These are phyloP conservation scores for Dicyrtoma fusca DNA, from an alignment of 2,888 invertebrate genomes.

Conservation along the genomic window DNA sequence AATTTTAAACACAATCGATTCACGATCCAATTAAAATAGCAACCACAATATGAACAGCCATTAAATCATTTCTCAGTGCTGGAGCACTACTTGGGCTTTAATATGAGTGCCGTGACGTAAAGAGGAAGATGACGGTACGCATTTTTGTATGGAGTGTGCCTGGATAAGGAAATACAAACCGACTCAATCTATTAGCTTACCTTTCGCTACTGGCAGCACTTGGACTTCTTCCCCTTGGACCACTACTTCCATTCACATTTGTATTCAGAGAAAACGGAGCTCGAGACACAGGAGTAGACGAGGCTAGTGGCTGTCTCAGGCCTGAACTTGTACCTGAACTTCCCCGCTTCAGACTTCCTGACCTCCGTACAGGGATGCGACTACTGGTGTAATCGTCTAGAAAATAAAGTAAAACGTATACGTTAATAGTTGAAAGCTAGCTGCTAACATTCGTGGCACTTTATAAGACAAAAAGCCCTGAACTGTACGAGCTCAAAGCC, in stretches of 20 bases:
- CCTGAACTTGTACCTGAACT: slow-evolving; percentile 40
- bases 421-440: no score
- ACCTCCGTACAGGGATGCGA: slow-evolving; percentile 53
- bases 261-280: slow-evolving; percentile 52
- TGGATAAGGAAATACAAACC: background rate
- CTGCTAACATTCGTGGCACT: background rate
- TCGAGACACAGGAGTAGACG: slow-evolving; percentile 50
- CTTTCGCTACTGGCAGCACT: slow-evolving; percentile 50
- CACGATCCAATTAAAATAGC: no score
- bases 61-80: no score
- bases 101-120: background rate
- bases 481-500: background rate
- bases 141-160: no score
- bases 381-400: slow-evolving; percentile 32
- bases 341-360: slow-evolving; percentile 52
- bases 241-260: slow-evolving; percentile 46
- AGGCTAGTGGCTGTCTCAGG: slow-evolving; percentile 41
- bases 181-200: slow-evolving; percentile 38
- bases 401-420: slow-evolving; percentile 14
- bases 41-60: no score
- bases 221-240: slow-evolving; percentile 40
- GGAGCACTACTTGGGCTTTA: no score
- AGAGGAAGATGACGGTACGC: no score
- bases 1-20: no score
- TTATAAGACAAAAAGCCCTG: background rate